Evolutionary conservation across 1,140 invertebrate species (phyloP).

Genomic region (Bilobella aurantiaca): DNA sequence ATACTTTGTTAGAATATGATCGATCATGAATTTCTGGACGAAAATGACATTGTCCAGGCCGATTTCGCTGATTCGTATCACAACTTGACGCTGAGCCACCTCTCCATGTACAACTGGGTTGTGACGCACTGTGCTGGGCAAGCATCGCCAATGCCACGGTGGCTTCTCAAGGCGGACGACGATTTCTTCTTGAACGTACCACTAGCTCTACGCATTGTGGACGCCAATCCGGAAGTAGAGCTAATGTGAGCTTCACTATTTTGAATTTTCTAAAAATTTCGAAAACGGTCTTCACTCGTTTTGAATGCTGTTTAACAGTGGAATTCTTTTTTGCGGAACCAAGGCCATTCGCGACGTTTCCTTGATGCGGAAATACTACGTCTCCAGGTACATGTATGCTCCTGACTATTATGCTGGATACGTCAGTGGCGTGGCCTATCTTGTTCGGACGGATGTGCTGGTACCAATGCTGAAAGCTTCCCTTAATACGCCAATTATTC

Average conservation of each 20-base stretch:
- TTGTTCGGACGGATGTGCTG: neutral
- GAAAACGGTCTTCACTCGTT: too few species aligned
- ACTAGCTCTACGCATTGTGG: neutral
- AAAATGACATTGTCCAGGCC: neutral
- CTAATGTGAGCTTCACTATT: neutral
- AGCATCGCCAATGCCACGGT: neutral
- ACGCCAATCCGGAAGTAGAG: neutral
- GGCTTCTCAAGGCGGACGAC: constrained; percentile 1
- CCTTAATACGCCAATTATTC: neutral
- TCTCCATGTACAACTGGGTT: neutral
- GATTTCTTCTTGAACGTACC: neutral
- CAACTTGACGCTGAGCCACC: neutral
- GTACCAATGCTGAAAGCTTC: neutral
- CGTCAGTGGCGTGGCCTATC: neutral
- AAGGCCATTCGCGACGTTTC: neutral
- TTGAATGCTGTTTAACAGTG: too few species aligned
- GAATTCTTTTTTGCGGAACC: neutral
- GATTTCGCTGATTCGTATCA: neutral
- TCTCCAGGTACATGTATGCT: neutral
- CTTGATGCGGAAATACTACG: neutral
- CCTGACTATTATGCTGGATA: neutral
- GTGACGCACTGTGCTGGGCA: neutral
- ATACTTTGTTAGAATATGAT: neutral
- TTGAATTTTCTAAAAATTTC: too few species aligned
- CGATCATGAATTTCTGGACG: neutral